Evolutionary conservation across 2,113 vertebrate species (phyloP).

Genomic region (Tringa solitaria): DNA sequence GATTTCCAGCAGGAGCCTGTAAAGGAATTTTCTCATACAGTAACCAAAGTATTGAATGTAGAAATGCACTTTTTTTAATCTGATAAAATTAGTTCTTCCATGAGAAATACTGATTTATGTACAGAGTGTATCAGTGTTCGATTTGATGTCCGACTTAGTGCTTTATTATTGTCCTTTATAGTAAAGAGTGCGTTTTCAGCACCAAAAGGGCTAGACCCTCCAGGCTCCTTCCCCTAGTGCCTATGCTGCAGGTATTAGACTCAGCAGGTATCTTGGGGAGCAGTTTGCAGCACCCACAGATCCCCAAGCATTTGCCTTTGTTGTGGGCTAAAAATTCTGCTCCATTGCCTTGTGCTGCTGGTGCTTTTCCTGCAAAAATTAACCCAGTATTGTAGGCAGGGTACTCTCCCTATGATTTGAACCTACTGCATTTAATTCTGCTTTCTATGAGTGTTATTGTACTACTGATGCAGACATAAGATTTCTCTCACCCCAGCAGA

Average conservation of each 20-base stretch:
- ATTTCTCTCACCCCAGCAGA: background rate
- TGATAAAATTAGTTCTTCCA: background rate
- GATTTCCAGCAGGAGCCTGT: background rate
- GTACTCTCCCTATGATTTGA: too few relatives aligned
- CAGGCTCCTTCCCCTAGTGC: background rate
- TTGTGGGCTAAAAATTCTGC: background rate
- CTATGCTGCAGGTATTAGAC: background rate
- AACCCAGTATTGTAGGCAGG: background rate
- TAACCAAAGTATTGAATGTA: background rate
- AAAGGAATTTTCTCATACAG: background rate
- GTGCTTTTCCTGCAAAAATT: background rate
- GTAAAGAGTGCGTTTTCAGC: accelerated
- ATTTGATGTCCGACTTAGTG: background rate
- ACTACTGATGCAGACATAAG: background rate
- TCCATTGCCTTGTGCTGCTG: background rate
- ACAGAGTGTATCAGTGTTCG: background rate
- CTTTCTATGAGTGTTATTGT: background rate
- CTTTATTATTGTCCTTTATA: background rate
- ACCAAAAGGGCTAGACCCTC: background rate
- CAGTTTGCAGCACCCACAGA: background rate
- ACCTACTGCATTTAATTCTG: background rate
- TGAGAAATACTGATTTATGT: background rate
- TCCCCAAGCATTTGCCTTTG: background rate
- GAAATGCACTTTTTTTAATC: background rate
- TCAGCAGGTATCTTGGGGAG: background rate